Conservation (phyloP, 2,888 invertebrate species). For the Catocala nupta region DNA sequence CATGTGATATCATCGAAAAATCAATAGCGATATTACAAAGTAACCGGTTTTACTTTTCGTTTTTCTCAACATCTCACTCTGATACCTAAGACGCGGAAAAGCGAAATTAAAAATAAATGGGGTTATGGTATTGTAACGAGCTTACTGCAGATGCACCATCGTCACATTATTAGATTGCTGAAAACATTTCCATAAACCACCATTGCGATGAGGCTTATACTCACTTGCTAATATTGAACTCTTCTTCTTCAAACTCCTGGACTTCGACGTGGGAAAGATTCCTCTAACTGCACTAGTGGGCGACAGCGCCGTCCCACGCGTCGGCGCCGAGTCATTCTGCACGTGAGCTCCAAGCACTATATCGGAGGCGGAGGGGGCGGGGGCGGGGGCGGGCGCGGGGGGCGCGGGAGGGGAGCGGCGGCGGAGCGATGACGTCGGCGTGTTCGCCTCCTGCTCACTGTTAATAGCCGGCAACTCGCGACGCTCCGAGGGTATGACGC, state of each 20-base stretch:
- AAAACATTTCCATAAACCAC: too few species aligned
- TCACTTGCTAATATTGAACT: constrained; percentile 92
- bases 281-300: constrained; percentile 85
- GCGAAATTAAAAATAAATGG: too few species aligned
- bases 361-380: constrained; percentile 14
- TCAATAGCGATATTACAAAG: too few species aligned
- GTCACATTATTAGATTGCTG: too few species aligned
- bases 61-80: too few species aligned
- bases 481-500: constrained; percentile 66
- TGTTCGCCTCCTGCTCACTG: constrained; percentile 60
- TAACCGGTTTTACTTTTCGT: too few species aligned
- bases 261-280: constrained; percentile 87
- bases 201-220: constrained; percentile 55
- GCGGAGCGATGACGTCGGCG: constrained; percentile 31
- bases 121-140: too few species aligned
- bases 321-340: constrained; percentile 32
- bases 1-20: too few species aligned
- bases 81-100: too few species aligned
- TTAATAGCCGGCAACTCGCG: constrained; percentile 70
- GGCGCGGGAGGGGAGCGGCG: constrained; percentile 23
- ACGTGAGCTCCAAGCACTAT: constrained; percentile 46
- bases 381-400: constrained; percentile 19
- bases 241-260: constrained; percentile 90
- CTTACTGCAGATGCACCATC: too few species aligned
- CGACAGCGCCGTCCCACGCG: constrained; percentile 62